These are phyloP conservation scores for Megaleporinus macrocephalus DNA, from an alignment of 2,113 vertebrate species.

Conservation along the genomic window DNA sequence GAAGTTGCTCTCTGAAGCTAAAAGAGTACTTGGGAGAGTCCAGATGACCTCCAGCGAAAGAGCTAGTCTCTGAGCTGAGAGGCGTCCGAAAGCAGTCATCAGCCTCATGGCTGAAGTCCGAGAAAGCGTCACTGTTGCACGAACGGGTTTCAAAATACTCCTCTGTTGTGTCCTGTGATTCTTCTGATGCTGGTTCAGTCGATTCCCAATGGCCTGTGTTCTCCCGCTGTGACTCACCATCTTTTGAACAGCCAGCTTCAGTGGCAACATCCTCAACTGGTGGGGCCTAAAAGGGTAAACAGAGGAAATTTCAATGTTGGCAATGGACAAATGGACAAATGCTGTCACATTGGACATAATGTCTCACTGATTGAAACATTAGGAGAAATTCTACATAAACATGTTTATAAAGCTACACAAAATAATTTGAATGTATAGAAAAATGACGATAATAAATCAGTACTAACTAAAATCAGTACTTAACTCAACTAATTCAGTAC, in stretches of 20 bases:
- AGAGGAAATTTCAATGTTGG: neutral
- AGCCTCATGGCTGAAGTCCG: conserved; percentile 73
- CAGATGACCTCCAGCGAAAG: conserved; percentile 17
- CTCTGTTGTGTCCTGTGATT: conserved; percentile 64
- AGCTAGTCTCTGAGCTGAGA: conserved; percentile 59
- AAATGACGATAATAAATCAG: too few relatives aligned
- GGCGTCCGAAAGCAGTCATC: conserved; percentile 74
- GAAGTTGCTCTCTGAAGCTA: neutral
- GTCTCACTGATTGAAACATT: too few relatives aligned
- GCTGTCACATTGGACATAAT: too few relatives aligned
- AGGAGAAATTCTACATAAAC: too few relatives aligned
- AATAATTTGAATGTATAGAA: too few relatives aligned
- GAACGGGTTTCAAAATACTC: conserved; percentile 76
- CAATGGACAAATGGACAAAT: neutral
- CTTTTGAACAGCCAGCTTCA: conserved; percentile 70
- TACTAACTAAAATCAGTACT: too few relatives aligned
- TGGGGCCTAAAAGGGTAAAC: conserved; percentile 65
- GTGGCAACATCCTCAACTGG: conserved; percentile 66
- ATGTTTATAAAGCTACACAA: too few relatives aligned
- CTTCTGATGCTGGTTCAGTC: conserved; percentile 61
- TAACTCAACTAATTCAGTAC: too few relatives aligned
- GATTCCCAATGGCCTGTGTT: conserved; percentile 62
- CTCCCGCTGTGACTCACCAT: conserved; percentile 51
- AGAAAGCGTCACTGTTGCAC: conserved; percentile 75
- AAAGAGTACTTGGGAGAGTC: neutral